Base-by-base conservation (phyloP, 2,113 vertebrate genomes). In the Vicugna pacos region DNA sequence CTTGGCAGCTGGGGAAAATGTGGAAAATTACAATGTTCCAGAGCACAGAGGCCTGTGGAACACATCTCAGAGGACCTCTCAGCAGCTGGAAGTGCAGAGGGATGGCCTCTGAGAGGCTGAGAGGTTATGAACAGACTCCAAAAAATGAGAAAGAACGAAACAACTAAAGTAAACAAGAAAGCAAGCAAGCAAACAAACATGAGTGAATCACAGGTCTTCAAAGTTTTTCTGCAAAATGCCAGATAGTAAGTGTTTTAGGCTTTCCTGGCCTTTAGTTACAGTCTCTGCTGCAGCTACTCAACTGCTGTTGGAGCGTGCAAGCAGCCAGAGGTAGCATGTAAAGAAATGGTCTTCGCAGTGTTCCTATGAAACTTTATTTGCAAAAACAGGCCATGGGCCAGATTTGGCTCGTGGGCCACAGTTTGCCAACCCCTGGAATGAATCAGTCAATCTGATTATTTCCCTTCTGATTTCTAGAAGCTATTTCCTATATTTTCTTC, bases 341-440 rank as follows among this genome's bases (percentile, higher is more conserved):
- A 73, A 85, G 28, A 84, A 75, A 91, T 5, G 46, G 19, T 35
- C 16, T 20, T 38, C 50, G 32, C 30, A n/a, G 3, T 42, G 42
- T 85, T 67, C 89, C n/a, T 79, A 42, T 83, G 92, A 95, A 93
- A 76, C 89, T 94, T 91, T 84, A 97, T 91, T 94, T 91, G 35
- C 12, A 72, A 35, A 88, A 94, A 58, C 26, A 72, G 12, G 28
- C 2, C 24, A 2, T 28, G n/a, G 42, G 19, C 38, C 35, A 46
- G 5, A 60, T 93, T 91, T 73, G 24, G 8, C 38, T 38, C 32
- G 8, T 72, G n/a, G 42, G 22, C 64, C 10, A 46, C 65, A 56
- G 26, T 84, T 83, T 69, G 50, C 62, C 48, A 73, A 38, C 24
- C 16, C 30, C 11, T 91, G 16, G 67, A 76, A 76, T 52, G 54